Evolutionary conservation across 2,113 vertebrate genomes (phyloP).

Genomic region (Xiphorhynchus elegans): DNA sequence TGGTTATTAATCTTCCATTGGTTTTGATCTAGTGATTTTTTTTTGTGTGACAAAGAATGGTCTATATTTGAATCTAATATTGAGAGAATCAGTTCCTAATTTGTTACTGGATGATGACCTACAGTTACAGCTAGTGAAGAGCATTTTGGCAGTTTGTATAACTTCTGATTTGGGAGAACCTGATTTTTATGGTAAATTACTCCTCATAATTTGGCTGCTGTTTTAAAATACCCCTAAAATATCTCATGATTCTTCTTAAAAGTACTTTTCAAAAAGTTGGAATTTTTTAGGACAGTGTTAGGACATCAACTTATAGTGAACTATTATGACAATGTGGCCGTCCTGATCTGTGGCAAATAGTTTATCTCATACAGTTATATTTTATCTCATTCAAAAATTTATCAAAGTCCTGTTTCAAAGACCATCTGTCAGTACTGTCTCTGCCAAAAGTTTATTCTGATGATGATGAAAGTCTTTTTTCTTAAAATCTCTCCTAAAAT

Average conservation of each 20-base stretch:
- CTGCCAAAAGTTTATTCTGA: neutral
- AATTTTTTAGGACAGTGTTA: neutral
- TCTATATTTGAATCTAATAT: neutral
- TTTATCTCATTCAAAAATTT: neutral
- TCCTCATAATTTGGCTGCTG: neutral
- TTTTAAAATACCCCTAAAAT: neutral
- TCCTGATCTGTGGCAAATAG: neutral
- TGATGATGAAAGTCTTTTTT: neutral
- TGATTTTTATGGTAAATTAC: neutral
- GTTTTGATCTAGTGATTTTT: neutral
- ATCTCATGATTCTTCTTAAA: neutral
- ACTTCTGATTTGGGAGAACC: neutral
- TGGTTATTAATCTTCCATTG: neutral
- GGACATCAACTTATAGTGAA: neutral
- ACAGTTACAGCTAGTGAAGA: neutral
- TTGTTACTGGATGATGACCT: neutral
- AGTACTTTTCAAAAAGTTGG: neutral
- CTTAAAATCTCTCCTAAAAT: neutral
- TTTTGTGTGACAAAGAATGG: neutral
- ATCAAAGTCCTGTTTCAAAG: neutral
- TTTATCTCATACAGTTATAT: neutral
- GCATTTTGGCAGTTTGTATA: neutral
- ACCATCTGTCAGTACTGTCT: neutral
- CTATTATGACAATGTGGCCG: neutral
- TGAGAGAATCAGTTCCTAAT: neutral